Conservation (phyloP, 2,113 vertebrate species). For the Numida meleagris region DNA sequence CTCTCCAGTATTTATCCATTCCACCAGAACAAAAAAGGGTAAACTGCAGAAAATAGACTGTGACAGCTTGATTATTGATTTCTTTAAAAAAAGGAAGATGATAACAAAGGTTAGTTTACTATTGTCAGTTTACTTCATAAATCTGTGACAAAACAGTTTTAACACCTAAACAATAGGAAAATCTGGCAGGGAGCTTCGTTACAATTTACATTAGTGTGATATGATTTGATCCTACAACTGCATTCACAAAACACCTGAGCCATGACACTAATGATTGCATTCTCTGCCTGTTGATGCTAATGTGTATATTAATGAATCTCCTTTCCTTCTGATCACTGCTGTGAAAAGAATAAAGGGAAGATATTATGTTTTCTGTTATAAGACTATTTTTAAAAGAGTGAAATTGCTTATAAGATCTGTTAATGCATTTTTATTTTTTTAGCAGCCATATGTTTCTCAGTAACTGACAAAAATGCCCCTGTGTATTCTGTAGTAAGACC, state of each 20-base stretch:
- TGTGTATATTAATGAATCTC: constrained; percentile 19
- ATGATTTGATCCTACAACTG: constrained; percentile 41
- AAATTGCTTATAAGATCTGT: neutral
- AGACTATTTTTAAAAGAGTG: neutral
- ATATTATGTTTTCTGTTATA: neutral
- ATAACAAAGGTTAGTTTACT: constrained; percentile 8
- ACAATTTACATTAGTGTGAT: constrained; percentile 27
- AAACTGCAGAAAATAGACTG: constrained; percentile 13
- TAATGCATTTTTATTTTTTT: constrained; percentile 17
- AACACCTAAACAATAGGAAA: constrained; percentile 17
- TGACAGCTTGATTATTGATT: constrained; percentile 17
- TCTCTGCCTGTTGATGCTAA: constrained; percentile 26
- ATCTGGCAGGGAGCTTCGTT: neutral
- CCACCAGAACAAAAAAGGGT: neutral
- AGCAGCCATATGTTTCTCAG: neutral
- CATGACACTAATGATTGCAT: constrained; percentile 41
- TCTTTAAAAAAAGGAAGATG: neutral
- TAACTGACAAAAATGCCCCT: neutral
- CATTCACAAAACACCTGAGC: constrained; percentile 52
- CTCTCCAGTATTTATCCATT: neutral
- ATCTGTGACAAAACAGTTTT: constrained; percentile 23
- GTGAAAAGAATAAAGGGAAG: neutral
- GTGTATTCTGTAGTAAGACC: neutral
- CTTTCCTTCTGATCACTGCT: neutral
- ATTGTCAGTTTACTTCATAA: constrained; percentile 12